Conservation (phyloP, 2,888 invertebrate genomes). For the Philereme vetulata region DNA sequence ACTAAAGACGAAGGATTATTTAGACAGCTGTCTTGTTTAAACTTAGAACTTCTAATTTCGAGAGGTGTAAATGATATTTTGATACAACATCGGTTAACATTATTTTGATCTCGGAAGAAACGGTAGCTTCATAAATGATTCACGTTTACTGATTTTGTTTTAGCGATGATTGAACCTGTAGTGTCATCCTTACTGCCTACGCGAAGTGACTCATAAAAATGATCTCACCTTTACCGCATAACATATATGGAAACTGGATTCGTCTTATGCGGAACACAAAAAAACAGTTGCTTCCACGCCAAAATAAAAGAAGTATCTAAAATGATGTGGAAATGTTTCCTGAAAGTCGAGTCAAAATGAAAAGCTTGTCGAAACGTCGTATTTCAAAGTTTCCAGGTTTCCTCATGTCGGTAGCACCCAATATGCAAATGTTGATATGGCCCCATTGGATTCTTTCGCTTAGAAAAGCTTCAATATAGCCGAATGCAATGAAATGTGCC, state of each 20-base stretch:
- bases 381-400: slow-evolving; percentile 14
- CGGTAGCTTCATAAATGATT: slow-evolving; percentile 13
- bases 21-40: too few species aligned
- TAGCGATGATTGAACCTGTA: slow-evolving; percentile 14
- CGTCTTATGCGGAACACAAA: slow-evolving; percentile 26
- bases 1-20: too few species aligned
- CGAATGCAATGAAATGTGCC: slow-evolving; percentile 26
- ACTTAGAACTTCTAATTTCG: too few species aligned
- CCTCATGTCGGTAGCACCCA: slow-evolving; percentile 15
- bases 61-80: too few species aligned
- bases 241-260: slow-evolving; percentile 38
- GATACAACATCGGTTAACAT: too few species aligned
- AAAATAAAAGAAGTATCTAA: slow-evolving; percentile 11
- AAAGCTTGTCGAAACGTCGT: slow-evolving; percentile 9
- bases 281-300: slow-evolving; percentile 20
- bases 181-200: slow-evolving; percentile 45
- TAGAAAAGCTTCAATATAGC: slow-evolving; percentile 19
- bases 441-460: slow-evolving; percentile 16
- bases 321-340: slow-evolving; percentile 1
- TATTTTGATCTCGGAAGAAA: background rate
- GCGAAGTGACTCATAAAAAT: slow-evolving; percentile 44
- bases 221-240: slow-evolving; percentile 46
- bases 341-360: slow-evolving; percentile 1
- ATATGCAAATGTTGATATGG: slow-evolving; percentile 18
- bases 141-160: background rate